Conservation (phyloP, 2,113 vertebrate genomes). For the Callithrix jacchus region DNA sequence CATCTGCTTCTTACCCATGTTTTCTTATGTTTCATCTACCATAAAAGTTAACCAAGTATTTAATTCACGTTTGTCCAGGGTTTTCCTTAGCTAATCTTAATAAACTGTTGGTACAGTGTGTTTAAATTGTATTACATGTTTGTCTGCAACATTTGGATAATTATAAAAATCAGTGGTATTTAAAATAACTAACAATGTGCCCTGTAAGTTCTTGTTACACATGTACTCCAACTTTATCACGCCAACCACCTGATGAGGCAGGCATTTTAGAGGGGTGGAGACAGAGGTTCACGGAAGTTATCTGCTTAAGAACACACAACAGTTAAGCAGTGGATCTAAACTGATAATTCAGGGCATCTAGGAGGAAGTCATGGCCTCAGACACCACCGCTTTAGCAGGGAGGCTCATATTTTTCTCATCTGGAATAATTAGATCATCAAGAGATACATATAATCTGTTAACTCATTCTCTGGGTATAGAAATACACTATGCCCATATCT, state of each 20-base stretch:
- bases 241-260: no score
- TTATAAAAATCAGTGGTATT: background rate
- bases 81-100: background rate
- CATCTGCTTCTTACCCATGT: background rate
- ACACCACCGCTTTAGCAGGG: background rate
- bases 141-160: background rate
- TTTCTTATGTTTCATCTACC: background rate
- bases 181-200: background rate
- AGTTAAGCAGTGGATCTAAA: background rate
- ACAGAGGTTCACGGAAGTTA: background rate
- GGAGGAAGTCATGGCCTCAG: accelerated
- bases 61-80: background rate
- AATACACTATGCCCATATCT: background rate
- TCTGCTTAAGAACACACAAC: background rate
- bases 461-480: background rate
- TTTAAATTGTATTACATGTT: background rate
- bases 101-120: background rate
- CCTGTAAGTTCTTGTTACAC: background rate
- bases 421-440: background rate
- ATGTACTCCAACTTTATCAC: background rate
- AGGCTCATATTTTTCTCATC: background rate
- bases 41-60: background rate
- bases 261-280: background rate
- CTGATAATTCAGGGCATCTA: no score
- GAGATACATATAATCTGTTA: background rate